Evolutionary conservation across 1,140 invertebrate species (phyloP).

Genomic region (Bombyx mandarina): DNA sequence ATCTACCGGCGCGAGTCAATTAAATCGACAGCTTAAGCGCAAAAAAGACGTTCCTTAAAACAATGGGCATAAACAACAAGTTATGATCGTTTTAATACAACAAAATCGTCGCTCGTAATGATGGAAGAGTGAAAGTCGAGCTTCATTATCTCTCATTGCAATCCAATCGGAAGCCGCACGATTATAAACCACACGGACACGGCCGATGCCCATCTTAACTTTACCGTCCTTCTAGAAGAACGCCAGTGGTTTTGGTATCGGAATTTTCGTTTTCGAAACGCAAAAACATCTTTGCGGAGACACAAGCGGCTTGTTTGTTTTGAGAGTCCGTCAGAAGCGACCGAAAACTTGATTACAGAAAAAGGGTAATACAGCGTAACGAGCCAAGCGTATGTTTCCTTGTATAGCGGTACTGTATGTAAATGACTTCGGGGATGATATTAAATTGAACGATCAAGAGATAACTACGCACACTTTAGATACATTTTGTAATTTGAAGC

Average conservation of each 20-base stretch:
- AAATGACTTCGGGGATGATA: constrained; percentile 40
- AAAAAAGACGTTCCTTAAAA: too few relatives aligned
- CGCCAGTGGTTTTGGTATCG: too few relatives aligned
- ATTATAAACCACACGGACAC: constrained; percentile 27
- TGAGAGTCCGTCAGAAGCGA: constrained; percentile 35
- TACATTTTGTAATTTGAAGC: too few relatives aligned
- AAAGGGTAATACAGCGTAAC: constrained; percentile 45
- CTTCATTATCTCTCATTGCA: constrained; percentile 46
- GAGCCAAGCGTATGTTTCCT: constrained; percentile 36
- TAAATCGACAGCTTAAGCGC: too few relatives aligned
- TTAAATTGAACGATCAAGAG: constrained; percentile 3
- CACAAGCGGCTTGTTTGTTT: constrained; percentile 49
- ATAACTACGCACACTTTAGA: too few relatives aligned
- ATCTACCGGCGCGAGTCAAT: too few relatives aligned
- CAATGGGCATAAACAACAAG: too few relatives aligned
- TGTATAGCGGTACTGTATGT: constrained; percentile 56
- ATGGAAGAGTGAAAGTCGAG: constrained; percentile 58
- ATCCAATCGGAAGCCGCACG: constrained; percentile 40
- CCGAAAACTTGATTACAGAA: constrained; percentile 53
- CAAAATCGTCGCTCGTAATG: constrained; percentile 33
- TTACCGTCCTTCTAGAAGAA: not conserved
- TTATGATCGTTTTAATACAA: too few relatives aligned
- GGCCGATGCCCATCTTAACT: not conserved
- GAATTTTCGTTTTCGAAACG: not conserved
- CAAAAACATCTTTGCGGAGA: constrained; percentile 18